phyloP scores from a whole-genome alignment of 92 coral and sea anemone species.

The Zoanthus gigantus region DNA sequence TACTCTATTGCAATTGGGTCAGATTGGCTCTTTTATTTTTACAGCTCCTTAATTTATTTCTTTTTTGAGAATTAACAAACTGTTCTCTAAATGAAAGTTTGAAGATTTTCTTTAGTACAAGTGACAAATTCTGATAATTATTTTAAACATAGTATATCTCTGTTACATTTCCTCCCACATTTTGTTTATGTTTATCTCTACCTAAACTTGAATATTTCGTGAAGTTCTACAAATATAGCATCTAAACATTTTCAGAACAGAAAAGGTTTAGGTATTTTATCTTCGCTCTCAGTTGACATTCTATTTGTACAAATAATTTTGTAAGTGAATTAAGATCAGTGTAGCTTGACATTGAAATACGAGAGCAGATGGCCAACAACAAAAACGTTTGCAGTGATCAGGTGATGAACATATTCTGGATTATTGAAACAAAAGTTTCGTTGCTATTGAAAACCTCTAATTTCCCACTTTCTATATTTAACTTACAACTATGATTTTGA shows the following conservation, averaged over 20 bases:
- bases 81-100: not conserved
- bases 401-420: conserved; percentile 14
- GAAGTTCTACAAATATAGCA: not conserved
- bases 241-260: not conserved
- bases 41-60: conserved; percentile 10
- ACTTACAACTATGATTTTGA: conserved; percentile 4
- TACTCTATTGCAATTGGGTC: not conserved
- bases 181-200: not conserved
- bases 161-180: conserved; percentile 23
- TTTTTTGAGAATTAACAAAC: conserved; percentile 11
- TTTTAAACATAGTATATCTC: conserved; percentile 19
- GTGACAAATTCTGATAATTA: conserved; percentile 10
- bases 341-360: not conserved
- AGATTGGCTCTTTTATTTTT: conserved; percentile 14
- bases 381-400: not conserved
- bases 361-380: conserved; percentile 34
- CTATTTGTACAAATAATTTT: conserved; percentile 2
- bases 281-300: not conserved
- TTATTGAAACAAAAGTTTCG: conserved; percentile 16
- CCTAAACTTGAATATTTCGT: conserved; percentile 4
- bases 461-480: conserved; percentile 42
- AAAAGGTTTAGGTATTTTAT: not conserved
- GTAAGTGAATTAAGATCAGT: not conserved
- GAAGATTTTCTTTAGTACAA: not conserved
- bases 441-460: conserved; percentile 12